Percentiles rank a stretch among this genome's conserved stretches.
Conservation (phyloP, 2,113 vertebrate genomes). For the Eclectus roratus region DNA sequence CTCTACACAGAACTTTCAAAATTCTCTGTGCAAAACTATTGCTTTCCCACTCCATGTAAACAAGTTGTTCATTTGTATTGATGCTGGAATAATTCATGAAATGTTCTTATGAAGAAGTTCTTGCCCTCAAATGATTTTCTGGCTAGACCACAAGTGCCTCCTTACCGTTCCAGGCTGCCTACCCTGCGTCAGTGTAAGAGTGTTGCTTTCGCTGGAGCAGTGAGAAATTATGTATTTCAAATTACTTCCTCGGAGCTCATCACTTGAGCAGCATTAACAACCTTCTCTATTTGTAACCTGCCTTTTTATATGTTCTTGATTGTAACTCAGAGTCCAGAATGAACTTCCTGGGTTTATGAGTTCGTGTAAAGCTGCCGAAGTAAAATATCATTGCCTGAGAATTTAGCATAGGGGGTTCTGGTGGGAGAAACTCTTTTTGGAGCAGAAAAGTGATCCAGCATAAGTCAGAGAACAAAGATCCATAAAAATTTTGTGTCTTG, state of each 20-base stretch:
- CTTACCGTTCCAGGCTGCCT: background rate
- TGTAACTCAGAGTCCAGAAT: background rate
- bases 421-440: background rate
- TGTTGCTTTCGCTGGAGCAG: background rate
- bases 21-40: background rate
- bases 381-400: background rate
- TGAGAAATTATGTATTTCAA: background rate
- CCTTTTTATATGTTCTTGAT: background rate
- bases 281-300: background rate
- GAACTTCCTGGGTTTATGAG: background rate
- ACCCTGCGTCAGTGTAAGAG: background rate
- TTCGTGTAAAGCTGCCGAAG: background rate
- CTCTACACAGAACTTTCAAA: background rate
- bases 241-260: background rate
- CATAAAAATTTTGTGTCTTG: background rate
- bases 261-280: background rate
- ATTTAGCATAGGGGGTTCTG: background rate
- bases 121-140: background rate
- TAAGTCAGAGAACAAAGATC: background rate
- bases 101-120: background rate
- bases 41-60: background rate
- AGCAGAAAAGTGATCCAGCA: background rate
- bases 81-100: background rate
- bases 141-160: background rate
- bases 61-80: background rate